A percentile compares a stretch with the other conserved stretches of the same genome.
These are phyloP conservation scores for Bovichtus variegatus DNA, from an alignment of 2,797 vertebrate species.

Conservation along the genomic window DNA sequence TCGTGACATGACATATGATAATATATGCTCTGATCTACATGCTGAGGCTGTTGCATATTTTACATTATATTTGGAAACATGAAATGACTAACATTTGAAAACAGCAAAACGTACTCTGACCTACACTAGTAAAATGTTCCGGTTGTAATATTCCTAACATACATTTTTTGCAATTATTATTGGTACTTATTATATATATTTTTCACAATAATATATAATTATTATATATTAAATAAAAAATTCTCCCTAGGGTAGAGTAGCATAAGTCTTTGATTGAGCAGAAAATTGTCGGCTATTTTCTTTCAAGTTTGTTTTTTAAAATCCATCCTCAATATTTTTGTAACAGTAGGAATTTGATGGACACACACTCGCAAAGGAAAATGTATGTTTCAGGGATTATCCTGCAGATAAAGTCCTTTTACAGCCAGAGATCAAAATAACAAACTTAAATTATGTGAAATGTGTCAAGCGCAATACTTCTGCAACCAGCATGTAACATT, in stretches of 20 bases:
- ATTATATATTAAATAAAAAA: no score
- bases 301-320: no score
- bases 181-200: no score
- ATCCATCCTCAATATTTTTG: no score
- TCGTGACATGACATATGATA: slow-evolving; percentile 72
- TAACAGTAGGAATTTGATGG: neutral
- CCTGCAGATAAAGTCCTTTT: neutral
- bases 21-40: slow-evolving; percentile 63
- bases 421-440: slow-evolving; percentile 19
- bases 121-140: neutral
- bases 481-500: slow-evolving; percentile 41
- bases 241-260: no score
- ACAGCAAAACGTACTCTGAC: slow-evolving; percentile 13
- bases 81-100: slow-evolving; percentile 27
- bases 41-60: slow-evolving; percentile 64
- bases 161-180: neutral
- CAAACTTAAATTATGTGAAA: slow-evolving; percentile 31
- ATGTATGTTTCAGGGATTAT: neutral
- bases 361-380: no score
- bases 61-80: slow-evolving; percentile 50
- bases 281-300: no score
- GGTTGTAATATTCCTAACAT: neutral
- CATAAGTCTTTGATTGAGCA: neutral
- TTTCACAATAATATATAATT: no score
- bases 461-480: slow-evolving; percentile 20